Evolutionary conservation across 2,113 vertebrate species (phyloP).

Genomic region (Cacatua alba): DNA sequence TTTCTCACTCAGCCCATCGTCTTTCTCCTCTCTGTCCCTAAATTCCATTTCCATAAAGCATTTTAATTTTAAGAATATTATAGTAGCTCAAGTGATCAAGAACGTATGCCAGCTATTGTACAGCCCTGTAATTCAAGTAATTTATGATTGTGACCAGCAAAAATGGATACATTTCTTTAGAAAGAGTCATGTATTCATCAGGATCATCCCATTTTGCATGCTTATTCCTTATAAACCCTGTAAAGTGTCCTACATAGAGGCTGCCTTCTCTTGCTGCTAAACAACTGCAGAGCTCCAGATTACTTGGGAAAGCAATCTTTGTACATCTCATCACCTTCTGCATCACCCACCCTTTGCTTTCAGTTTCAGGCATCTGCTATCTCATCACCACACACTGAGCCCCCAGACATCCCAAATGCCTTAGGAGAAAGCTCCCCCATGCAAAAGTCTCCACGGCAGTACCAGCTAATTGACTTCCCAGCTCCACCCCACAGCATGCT

Average conservation of each 20-base stretch:
- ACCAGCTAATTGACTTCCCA: not conserved
- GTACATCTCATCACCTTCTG: not conserved
- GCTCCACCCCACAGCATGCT: not conserved
- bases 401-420: not conserved
- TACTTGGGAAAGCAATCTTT: not conserved
- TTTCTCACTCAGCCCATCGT: not conserved
- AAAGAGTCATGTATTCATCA: not conserved
- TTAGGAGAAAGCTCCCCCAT: not conserved
- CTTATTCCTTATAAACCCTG: not conserved
- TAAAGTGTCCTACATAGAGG: accelerated
- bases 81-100: not conserved
- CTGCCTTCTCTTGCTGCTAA: not conserved
- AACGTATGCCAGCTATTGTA: not conserved
- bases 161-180: not conserved
- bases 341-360: not conserved
- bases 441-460: not conserved
- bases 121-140: not conserved
- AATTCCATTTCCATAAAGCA: not conserved
- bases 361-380: not conserved
- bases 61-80: not conserved
- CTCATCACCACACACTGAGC: not conserved
- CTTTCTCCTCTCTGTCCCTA: not conserved
- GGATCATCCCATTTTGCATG: not conserved
- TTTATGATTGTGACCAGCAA: not conserved
- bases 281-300: not conserved